A percentile compares a stretch with the other conserved stretches of the same genome.
These are phyloP conservation scores for Siderastrea siderea DNA, from an alignment of 92 coral and sea anemone genomes.

Conservation along the genomic window DNA sequence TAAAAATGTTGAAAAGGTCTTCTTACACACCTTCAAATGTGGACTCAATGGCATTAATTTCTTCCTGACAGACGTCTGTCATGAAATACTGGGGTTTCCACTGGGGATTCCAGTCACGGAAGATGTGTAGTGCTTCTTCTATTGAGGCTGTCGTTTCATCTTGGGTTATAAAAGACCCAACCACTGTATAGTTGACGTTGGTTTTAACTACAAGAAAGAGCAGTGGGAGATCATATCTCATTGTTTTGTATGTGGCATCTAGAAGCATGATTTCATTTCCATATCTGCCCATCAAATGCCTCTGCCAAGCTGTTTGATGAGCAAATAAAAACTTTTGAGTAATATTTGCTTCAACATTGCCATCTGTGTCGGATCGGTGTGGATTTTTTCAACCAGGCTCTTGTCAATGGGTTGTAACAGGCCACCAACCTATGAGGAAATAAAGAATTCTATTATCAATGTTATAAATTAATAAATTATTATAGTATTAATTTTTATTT, in stretches of 20 bases:
- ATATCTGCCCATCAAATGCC: conserved; percentile 28
- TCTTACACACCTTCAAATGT: conserved; percentile 38
- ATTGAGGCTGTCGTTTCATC: conserved; percentile 58
- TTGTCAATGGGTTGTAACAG: conserved; percentile 4
- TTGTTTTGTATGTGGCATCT: conserved; percentile 78
- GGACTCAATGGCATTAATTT: conserved; percentile 59
- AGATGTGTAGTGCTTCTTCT: conserved; percentile 53
- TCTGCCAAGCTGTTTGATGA: conserved; percentile 74
- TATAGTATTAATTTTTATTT: too few relatives aligned
- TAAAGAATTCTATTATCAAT: too few relatives aligned
- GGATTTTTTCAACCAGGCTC: neutral
- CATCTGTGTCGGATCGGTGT: neutral
- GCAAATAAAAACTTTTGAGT: conserved; percentile 39
- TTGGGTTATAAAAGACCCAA: conserved; percentile 61
- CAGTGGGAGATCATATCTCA: conserved; percentile 66
- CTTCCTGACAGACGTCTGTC: conserved; percentile 73
- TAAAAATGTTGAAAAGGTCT: too few relatives aligned
- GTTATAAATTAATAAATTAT: neutral
- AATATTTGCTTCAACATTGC: conserved; percentile 14
- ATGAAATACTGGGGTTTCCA: conserved; percentile 75
- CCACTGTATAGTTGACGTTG: conserved; percentile 65
- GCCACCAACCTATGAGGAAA: neutral
- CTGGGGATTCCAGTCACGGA: conserved; percentile 53
- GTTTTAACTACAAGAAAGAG: conserved; percentile 61
- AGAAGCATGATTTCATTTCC: conserved; percentile 70